These are phyloP conservation scores for Cancer borealis DNA, from an alignment of 2,888 invertebrate genomes.

Conservation along the genomic window DNA sequence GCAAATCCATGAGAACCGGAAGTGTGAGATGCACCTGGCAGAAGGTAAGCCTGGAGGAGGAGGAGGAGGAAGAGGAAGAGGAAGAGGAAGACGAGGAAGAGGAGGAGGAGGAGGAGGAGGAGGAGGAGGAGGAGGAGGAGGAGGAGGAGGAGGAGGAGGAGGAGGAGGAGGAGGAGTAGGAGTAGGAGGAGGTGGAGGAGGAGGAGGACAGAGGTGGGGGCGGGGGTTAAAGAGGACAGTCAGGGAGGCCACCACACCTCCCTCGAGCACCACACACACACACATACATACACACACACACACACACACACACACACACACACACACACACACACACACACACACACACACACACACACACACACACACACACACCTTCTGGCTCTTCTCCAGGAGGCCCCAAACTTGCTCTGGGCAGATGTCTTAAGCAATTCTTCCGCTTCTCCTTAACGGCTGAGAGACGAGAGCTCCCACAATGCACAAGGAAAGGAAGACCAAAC, in stretches of 20 bases:
- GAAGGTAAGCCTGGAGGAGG: not conserved
- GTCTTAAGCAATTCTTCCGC: not conserved
- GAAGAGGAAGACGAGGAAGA: not conserved
- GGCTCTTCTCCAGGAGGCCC: not conserved
- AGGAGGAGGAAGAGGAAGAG: not conserved
- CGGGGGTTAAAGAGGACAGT: constrained; percentile 9
- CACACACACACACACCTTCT: constrained; percentile 24
- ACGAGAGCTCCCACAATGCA: not conserved
- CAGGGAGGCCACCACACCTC: not conserved
- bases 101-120: constrained; percentile 39
- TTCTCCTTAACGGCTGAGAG: not conserved
- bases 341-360: constrained; percentile 29
- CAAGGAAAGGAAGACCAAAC: no score
- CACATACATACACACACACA: constrained; percentile 34
- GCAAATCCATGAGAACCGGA: not conserved
- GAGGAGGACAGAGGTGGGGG: not conserved
- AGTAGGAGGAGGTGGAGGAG: not conserved
- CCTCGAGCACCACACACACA: not conserved
- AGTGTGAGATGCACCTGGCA: not conserved
- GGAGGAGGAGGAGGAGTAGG: not conserved
- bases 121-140: not conserved
- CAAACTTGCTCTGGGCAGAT: not conserved
- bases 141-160: not conserved
- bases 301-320: constrained; percentile 44
- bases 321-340: constrained; percentile 40